Percentiles rank a stretch among this genome's conserved stretches.
phyloP scores from a whole-genome alignment of 23 tunicate genomes.

The Ciona savignyi region DNA sequence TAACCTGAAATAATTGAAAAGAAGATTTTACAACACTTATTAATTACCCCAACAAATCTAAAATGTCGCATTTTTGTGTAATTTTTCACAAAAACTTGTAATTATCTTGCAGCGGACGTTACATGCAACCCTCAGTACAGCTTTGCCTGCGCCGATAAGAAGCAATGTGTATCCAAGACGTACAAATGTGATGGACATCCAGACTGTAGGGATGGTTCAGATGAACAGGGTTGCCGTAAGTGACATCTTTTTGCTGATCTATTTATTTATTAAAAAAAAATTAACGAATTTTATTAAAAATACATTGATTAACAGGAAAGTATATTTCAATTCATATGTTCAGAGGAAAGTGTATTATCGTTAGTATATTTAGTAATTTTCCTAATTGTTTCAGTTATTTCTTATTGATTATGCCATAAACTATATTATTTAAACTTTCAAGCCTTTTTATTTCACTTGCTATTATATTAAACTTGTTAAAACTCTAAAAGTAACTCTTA shows the following conservation, averaged over 20 bases:
- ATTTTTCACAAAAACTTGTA: not conserved
- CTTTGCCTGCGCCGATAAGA: conserved; percentile 43
- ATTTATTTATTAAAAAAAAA: too few species aligned
- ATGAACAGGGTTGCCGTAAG: conserved; percentile 79
- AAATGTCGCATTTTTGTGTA: not conserved
- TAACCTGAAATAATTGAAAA: not conserved
- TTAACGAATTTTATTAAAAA: too few species aligned
- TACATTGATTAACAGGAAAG: not conserved
- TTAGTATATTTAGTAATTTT: too few species aligned
- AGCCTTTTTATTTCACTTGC: too few species aligned
- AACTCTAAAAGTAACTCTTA: not conserved
- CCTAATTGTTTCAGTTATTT: too few species aligned
- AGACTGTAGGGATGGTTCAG: conserved; percentile 81
- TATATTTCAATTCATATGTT: not conserved
- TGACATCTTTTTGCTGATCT: conserved; percentile 7
- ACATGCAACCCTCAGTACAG: conserved; percentile 31
- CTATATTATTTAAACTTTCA: too few species aligned
- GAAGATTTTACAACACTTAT: not conserved
- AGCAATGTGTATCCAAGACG: conserved; percentile 24
- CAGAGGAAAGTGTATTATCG: too few species aligned
- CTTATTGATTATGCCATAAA: too few species aligned
- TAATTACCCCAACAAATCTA: not conserved
- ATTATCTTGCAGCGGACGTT: conserved; percentile 42
- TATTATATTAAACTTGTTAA: too few species aligned
- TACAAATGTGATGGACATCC: conserved; percentile 57